Conservation (phyloP, 2,797 vertebrate species). For the Emys orbicularis region DNA sequence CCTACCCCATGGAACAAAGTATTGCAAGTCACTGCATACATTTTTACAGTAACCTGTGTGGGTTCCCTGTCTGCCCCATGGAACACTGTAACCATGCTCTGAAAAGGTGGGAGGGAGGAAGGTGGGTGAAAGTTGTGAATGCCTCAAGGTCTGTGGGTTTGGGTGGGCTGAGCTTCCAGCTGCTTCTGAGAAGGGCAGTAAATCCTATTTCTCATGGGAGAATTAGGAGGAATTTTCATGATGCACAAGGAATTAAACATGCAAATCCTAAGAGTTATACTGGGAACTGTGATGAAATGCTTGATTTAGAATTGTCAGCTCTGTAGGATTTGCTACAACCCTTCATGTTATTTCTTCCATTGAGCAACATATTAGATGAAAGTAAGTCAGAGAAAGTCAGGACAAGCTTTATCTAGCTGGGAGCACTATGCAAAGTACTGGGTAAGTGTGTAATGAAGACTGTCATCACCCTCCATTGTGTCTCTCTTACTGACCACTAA, state of each 20-base stretch:
- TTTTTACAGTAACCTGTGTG: fast-evolving
- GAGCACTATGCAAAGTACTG: neutral
- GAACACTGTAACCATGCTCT: neutral
- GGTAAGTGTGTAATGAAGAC: neutral
- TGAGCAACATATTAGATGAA: neutral
- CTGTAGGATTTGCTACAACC: neutral
- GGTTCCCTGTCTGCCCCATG: neutral
- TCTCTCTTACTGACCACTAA: neutral
- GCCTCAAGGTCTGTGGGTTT: conserved; percentile 28
- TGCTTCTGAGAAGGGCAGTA: conserved; percentile 12
- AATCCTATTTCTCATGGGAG: conserved; percentile 15
- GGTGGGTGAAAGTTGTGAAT: neutral
- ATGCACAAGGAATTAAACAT: neutral
- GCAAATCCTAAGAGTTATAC: neutral
- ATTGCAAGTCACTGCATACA: neutral
- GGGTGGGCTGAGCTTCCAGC: neutral
- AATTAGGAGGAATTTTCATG: neutral
- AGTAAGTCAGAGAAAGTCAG: neutral
- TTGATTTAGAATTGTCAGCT: neutral
- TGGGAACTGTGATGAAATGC: neutral
- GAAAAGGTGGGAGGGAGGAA: neutral
- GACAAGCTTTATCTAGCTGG: neutral
- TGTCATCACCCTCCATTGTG: neutral
- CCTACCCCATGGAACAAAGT: neutral
- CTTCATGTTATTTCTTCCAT: neutral